Conservation (phyloP, 2,797 vertebrate genomes). For the Diplodus sargus region DNA sequence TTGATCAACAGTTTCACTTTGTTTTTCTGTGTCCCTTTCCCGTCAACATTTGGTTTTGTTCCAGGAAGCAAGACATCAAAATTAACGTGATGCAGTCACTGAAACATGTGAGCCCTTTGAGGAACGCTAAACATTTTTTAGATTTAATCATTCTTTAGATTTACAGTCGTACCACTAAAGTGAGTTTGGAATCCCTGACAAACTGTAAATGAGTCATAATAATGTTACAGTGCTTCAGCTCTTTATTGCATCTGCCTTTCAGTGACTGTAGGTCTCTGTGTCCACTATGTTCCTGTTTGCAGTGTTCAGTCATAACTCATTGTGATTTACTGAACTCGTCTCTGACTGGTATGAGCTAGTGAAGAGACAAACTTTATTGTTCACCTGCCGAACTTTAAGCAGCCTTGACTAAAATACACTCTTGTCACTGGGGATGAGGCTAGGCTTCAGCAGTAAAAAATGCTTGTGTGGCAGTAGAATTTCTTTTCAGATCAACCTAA, state of each 20-base stretch:
- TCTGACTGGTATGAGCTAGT: constrained; percentile 30
- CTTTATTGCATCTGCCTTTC: constrained; percentile 20
- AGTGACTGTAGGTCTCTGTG: not conserved
- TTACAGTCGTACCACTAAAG: constrained; percentile 2
- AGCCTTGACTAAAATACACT: constrained; percentile 43
- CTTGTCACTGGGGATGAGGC: constrained; percentile 23
- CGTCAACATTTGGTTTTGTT: not conserved
- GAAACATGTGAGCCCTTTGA: not conserved
- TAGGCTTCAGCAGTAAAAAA: not conserved
- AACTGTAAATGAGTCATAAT: constrained; percentile 33
- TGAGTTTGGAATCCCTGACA: constrained; percentile 5
- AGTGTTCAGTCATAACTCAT: constrained; percentile 17
- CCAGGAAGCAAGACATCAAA: not conserved
- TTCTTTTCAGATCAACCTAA: not conserved
- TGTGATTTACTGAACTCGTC: constrained; percentile 44
- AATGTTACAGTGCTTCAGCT: not conserved
- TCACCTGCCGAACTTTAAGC: constrained; percentile 45
- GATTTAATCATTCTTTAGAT: constrained; percentile 1
- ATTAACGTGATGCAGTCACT: not conserved
- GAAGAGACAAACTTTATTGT: constrained; percentile 35
- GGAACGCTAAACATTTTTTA: not conserved
- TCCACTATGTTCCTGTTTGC: constrained; percentile 3
- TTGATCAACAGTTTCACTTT: too few species aligned
- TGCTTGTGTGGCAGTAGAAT: not conserved
- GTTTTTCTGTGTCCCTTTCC: too few species aligned